Evolutionary conservation across 2,113 vertebrate genomes (phyloP), one percentile per base, ranked within the genome.

Genomic region (Leucoraja erinaceus): DNA sequence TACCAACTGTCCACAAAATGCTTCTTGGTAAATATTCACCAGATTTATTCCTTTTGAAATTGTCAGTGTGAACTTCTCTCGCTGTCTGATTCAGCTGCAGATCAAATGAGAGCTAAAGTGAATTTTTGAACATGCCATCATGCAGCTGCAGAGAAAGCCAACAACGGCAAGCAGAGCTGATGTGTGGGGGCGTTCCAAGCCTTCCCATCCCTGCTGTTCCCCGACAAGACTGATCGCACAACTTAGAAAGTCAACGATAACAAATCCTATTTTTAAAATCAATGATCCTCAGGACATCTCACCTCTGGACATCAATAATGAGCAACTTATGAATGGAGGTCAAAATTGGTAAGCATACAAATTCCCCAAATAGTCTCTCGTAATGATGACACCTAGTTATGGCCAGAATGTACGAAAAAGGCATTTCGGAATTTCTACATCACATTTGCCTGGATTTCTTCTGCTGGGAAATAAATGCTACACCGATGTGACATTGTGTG

Each of bases 21-120:
- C 1, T 47, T 88, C 84, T 91, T 25, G 22, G 72, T 74, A 91
- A 91, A 74, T 91, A 91, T 72, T 72, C 33, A 72, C 63, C 54
- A 54, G 66, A 68, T 90, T 61, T 63, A 90, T 91, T 91, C 38
- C 33, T 91, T 91, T 91, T 91, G 90, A 91, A 91, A 91, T 72
- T 74, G 38, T 38, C 33, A 91, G 33, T 1, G 33, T 72, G 66
- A 72, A 74, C 66, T 72, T 91, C 28, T 47, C 72, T 91, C 88
- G 93, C 93, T 93, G 94, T 94, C 94, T 93, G 61, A 74, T 90
- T 83, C 93, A 1, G 7, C 94, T 94, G 94, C 94, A 93, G 88
- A 93, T 94, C 92, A 96, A 94, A 94, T 93, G 86, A 93, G 93
- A 95, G 93, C 93, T 94, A 93, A 94, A 95, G 94, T 93, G 94